Evolutionary conservation across 2,113 vertebrate species (phyloP).

Genomic region (Myrmecophaga tridactyla): DNA sequence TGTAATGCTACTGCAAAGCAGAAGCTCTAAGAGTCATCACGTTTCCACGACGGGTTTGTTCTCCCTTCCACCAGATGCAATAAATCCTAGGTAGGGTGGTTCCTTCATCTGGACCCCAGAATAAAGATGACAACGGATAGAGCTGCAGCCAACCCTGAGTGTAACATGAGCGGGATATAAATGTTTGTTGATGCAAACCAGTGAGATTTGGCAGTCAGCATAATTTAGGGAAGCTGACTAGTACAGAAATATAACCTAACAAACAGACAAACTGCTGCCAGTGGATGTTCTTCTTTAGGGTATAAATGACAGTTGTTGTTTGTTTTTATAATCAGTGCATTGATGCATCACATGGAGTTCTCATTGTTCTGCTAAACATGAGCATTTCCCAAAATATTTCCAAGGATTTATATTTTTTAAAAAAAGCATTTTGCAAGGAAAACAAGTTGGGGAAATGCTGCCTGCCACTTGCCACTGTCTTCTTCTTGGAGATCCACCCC

Average conservation of each 20-base stretch:
- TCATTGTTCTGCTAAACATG: neutral
- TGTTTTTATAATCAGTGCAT: neutral
- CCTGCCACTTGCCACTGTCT: neutral
- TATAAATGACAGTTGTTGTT: neutral
- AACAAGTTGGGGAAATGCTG: neutral
- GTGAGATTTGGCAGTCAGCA: neutral
- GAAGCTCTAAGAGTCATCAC: neutral
- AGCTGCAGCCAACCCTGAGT: neutral
- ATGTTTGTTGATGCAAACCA: neutral
- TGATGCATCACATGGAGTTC: neutral
- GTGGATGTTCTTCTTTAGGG: neutral
- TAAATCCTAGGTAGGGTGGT: neutral
- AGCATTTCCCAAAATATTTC: neutral
- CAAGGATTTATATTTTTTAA: neutral
- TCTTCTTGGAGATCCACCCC: neutral
- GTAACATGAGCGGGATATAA: neutral
- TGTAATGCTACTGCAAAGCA: neutral
- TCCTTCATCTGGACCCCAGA: neutral
- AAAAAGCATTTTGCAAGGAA: neutral
- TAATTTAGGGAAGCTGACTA: neutral
- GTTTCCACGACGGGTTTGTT: neutral
- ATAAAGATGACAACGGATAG: neutral
- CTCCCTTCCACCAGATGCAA: neutral
- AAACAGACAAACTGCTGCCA: neutral
- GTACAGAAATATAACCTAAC: neutral